A percentile compares a stretch with the other conserved stretches of the same genome.
Conservation (phyloP, 2,888 invertebrate genomes). For the Nezara viridula region DNA sequence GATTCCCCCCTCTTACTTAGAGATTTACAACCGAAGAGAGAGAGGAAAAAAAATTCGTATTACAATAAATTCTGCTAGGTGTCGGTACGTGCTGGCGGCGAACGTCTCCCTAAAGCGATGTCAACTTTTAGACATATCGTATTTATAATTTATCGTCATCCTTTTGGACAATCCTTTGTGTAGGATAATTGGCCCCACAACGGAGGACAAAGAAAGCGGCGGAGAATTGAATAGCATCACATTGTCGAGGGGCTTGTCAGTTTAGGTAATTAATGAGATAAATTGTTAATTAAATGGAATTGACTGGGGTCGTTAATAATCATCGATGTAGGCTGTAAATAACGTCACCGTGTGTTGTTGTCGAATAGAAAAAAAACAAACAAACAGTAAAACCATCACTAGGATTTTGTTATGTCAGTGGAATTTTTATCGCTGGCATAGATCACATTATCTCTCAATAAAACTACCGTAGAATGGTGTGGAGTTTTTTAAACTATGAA, state of each 20-base stretch:
- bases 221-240: neutral
- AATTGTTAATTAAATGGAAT: constrained; percentile 11
- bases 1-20: neutral
- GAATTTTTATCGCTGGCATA: too few species aligned
- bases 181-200: neutral
- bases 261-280: constrained; percentile 34
- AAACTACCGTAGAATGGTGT: too few species aligned
- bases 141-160: neutral
- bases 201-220: neutral
- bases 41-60: constrained; percentile 9
- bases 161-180: constrained; percentile 15
- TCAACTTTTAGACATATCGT: constrained; percentile 36
- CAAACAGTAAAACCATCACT: neutral
- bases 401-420: neutral
- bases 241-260: neutral
- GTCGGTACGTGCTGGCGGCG: neutral
- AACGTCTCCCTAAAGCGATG: neutral
- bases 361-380: neutral
- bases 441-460: too few species aligned
- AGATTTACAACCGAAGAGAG: constrained; percentile 7
- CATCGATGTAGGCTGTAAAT: neutral
- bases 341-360: neutral
- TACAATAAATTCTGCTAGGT: neutral
- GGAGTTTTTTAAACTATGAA: too few species aligned
- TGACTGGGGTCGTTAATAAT: neutral